Evolutionary conservation across 2,113 vertebrate genomes (phyloP).

Genomic region (Nyctereutes procyonoides): DNA sequence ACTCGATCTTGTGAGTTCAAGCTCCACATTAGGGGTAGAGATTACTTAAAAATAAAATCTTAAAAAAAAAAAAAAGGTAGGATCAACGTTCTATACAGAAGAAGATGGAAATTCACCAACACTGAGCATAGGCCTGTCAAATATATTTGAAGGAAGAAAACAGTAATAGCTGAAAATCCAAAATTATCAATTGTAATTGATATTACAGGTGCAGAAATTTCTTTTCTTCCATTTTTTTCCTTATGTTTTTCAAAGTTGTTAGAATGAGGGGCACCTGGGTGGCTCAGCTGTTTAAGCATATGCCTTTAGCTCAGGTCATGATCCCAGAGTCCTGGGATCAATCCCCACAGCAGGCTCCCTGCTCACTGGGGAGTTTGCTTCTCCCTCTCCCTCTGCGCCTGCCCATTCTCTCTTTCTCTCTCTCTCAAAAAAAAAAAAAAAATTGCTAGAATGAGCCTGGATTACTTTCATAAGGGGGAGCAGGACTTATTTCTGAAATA

Average conservation of each 20-base stretch:
- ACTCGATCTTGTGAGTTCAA: not conserved
- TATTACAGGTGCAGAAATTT: not conserved
- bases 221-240: not conserved
- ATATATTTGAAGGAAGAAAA: not conserved
- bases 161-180: not conserved
- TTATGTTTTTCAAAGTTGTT: slow-evolving; percentile 20
- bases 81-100: not conserved
- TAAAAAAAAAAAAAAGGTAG: not conserved
- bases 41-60: not conserved
- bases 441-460: slow-evolving; percentile 6
- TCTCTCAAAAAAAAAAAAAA: not conserved
- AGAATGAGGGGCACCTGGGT: not conserved
- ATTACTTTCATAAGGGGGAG: not conserved
- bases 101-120: not conserved
- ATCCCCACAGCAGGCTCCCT: not conserved
- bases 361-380: not conserved
- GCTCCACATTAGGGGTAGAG: not conserved
- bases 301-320: not conserved
- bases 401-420: not conserved
- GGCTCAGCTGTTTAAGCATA: not conserved
- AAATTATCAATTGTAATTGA: not conserved
- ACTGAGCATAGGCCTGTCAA: not conserved
- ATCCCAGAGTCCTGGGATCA: not conserved
- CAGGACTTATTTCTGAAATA: not conserved
- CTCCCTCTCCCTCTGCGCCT: not conserved